Evolutionary conservation across 2,888 invertebrate genomes (phyloP).

Genomic region (Andrena minutula): DNA sequence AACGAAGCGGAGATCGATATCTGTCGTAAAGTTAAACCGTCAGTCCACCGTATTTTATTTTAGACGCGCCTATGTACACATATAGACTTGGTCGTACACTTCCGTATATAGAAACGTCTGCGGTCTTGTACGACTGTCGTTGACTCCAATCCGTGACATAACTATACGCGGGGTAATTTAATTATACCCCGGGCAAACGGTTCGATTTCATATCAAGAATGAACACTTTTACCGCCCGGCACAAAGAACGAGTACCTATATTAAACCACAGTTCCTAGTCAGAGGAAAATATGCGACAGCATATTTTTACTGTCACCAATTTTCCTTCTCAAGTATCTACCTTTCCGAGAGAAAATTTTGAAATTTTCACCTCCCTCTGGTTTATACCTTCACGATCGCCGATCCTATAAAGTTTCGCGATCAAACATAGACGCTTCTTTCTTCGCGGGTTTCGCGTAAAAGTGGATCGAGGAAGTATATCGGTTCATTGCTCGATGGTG

Average conservation of each 20-base stretch:
- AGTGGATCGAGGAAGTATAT: slow-evolving; percentile 11
- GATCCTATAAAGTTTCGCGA: background rate
- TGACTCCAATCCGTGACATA: background rate
- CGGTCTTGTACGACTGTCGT: slow-evolving; percentile 22
- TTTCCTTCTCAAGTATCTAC: background rate
- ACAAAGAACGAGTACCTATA: background rate
- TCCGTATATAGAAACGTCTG: slow-evolving; percentile 50
- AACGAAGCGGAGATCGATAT: slow-evolving; percentile 59
- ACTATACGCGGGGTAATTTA: slow-evolving; percentile 5
- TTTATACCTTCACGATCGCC: background rate
- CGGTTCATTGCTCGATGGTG: slow-evolving; percentile 50
- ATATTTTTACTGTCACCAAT: background rate
- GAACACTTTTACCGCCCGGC: background rate
- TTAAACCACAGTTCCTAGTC: background rate
- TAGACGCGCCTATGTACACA: slow-evolving; percentile 33
- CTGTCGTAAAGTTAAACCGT: slow-evolving; percentile 42
- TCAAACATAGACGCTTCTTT: background rate
- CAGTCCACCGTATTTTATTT: slow-evolving; percentile 53
- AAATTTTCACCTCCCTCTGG: background rate
- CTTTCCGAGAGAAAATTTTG: background rate
- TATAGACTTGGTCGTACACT: slow-evolving; percentile 50
- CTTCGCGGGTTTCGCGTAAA: background rate
- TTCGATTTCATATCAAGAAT: background rate
- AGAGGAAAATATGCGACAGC: background rate
- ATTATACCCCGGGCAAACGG: background rate